Percentiles rank a stretch among this genome's conserved stretches.
These are phyloP conservation scores for Leptatherina wallacei DNA, from an alignment of 2,797 vertebrate genomes.

Conservation along the genomic window DNA sequence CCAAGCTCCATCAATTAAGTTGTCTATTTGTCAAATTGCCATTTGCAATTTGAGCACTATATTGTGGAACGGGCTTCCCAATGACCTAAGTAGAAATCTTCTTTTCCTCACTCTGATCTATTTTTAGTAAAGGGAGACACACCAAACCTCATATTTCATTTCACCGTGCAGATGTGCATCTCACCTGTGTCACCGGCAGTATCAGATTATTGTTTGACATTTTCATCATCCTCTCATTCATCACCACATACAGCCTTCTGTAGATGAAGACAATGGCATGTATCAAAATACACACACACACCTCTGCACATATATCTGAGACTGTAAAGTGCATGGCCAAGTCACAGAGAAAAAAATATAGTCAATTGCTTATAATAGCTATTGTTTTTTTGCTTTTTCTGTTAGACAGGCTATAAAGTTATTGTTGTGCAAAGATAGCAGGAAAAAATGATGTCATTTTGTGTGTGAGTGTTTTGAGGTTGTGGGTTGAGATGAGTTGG, in stretches of 20 bases:
- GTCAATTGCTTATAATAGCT: slow-evolving; percentile 18
- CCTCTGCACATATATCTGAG: slow-evolving; percentile 19
- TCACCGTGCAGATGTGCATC: slow-evolving; percentile 70
- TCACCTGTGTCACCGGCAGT: slow-evolving; percentile 61
- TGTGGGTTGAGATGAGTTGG: slow-evolving; percentile 52
- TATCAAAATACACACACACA: slow-evolving; percentile 30
- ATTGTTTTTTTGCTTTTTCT: slow-evolving; percentile 30
- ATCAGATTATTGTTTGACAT: slow-evolving; percentile 73
- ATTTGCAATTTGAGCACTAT: slow-evolving; percentile 67
- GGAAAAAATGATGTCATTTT: slow-evolving; percentile 72
- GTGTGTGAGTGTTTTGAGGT: slow-evolving; percentile 29
- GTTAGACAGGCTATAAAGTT: slow-evolving; percentile 31
- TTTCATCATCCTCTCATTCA: slow-evolving; percentile 46
- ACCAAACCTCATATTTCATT: slow-evolving; percentile 78
- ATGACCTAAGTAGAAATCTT: slow-evolving; percentile 69
- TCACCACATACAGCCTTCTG: background rate
- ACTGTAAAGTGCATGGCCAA: slow-evolving; percentile 15
- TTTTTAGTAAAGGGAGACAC: slow-evolving; percentile 79
- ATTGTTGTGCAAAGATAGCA: slow-evolving; percentile 38
- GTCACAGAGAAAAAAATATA: slow-evolving; percentile 22
- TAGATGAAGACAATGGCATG: slow-evolving; percentile 37
- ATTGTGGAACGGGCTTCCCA: slow-evolving; percentile 68
- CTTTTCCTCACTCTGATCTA: slow-evolving; percentile 72
- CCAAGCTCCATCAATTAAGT: slow-evolving; percentile 49
- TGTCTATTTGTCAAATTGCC: slow-evolving; percentile 64